A percentile compares a stretch with the other conserved stretches of the same genome.
phyloP scores from a whole-genome alignment of 2,797 vertebrate genomes.

The Sylvia borin region DNA sequence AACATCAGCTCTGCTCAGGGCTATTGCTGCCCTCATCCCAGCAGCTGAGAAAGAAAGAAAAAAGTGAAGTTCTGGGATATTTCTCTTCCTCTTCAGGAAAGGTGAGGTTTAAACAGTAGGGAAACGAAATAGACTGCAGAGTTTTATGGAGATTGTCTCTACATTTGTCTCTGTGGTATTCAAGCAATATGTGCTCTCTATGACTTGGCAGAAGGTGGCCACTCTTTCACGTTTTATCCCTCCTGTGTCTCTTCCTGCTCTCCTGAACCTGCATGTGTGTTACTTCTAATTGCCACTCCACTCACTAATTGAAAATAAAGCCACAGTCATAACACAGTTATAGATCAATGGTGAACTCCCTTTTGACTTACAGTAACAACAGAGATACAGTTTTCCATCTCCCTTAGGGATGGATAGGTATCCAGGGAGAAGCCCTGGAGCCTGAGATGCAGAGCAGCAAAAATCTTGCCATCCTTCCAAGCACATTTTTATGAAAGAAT shows the following conservation, averaged over 20 bases:
- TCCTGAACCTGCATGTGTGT: neutral
- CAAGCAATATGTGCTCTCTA: neutral
- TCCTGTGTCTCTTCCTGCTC: neutral
- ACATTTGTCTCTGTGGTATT: neutral
- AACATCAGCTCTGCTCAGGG: neutral
- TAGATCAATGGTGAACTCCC: fast-evolving
- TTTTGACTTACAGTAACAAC: neutral
- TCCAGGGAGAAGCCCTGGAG: neutral
- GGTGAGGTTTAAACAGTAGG: neutral
- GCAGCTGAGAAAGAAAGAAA: neutral
- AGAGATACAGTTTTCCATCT: neutral
- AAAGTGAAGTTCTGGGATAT: neutral
- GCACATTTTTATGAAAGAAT: neutral
- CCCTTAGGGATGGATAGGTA: neutral
- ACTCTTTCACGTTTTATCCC: neutral
- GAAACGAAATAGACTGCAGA: neutral
- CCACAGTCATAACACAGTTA: neutral
- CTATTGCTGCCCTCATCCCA: neutral
- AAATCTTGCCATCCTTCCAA: neutral
- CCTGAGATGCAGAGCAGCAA: neutral
- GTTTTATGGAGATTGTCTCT: neutral
- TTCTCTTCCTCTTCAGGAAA: neutral
- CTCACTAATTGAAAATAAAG: neutral
- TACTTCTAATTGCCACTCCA: neutral
- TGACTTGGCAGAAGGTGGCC: neutral